phyloP scores from a whole-genome alignment of 2,888 invertebrate genomes.

The Lutraria lutraria region DNA sequence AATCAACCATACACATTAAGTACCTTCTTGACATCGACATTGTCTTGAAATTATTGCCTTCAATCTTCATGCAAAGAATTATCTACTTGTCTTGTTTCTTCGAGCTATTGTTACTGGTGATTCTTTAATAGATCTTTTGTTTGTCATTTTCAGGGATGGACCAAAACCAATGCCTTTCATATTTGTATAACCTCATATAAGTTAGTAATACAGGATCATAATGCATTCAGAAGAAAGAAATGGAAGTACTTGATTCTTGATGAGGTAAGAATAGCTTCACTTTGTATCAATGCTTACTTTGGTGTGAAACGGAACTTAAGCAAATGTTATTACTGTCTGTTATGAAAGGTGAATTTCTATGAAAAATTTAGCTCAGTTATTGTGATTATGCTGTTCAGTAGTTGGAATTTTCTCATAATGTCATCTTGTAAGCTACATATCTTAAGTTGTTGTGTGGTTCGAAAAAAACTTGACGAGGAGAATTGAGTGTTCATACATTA shows the following conservation, averaged over 20 bases:
- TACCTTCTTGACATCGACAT: no score
- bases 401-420: not conserved
- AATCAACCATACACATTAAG: no score
- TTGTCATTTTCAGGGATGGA: constrained; percentile 92
- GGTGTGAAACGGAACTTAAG: no score
- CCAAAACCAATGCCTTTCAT: constrained; percentile 98
- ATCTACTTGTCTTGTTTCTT: no score
- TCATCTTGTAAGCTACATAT: not conserved
- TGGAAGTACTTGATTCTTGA: constrained; percentile 99
- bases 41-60: no score
- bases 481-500: not conserved
- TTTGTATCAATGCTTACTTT: no score
- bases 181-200: constrained; percentile 99
- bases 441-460: not conserved
- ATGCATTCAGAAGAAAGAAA: constrained; percentile 97
- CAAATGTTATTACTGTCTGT: no score
- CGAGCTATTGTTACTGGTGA: not conserved
- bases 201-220: constrained; percentile 98
- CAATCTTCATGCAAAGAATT: no score
- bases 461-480: no score
- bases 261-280: constrained; percentile 87
- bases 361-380: no score
- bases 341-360: no score
- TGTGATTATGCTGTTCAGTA: not conserved
- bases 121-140: not conserved